These are phyloP conservation scores for Dreissena rostriformis DNA, from an alignment of 1,140 invertebrate genomes.

Conservation along the genomic window DNA sequence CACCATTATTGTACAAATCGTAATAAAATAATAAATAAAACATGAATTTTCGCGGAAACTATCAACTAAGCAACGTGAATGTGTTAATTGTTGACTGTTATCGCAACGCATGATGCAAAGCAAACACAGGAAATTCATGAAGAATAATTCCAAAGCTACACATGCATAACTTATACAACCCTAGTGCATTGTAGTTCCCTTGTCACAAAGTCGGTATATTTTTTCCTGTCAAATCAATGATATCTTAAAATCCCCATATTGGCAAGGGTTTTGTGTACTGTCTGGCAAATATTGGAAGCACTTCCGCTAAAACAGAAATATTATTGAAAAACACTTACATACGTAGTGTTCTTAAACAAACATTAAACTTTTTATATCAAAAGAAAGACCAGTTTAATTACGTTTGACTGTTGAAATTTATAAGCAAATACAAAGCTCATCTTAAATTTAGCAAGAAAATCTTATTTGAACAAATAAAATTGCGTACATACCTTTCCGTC, in stretches of 20 bases:
- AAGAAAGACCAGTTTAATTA: too few species aligned
- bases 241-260: background rate
- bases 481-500: too few species aligned
- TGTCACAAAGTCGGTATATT: slow-evolving; percentile 15
- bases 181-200: slow-evolving; percentile 1
- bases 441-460: too few species aligned
- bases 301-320: background rate
- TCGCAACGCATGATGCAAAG: too few species aligned
- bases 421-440: too few species aligned
- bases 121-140: background rate
- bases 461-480: too few species aligned
- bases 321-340: too few species aligned
- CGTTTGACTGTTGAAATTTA: too few species aligned
- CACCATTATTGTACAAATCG: background rate
- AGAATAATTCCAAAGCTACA: too few species aligned
- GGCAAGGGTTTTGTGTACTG: background rate
- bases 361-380: too few species aligned
- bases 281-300: slow-evolving; percentile 28
- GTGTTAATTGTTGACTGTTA: too few species aligned
- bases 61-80: background rate
- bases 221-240: background rate
- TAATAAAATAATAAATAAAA: background rate
- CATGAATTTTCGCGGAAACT: background rate
- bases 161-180: background rate
- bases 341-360: too few species aligned